Conservation (phyloP, 2,888 invertebrate genomes). For the Lumbricus terrestris region DNA sequence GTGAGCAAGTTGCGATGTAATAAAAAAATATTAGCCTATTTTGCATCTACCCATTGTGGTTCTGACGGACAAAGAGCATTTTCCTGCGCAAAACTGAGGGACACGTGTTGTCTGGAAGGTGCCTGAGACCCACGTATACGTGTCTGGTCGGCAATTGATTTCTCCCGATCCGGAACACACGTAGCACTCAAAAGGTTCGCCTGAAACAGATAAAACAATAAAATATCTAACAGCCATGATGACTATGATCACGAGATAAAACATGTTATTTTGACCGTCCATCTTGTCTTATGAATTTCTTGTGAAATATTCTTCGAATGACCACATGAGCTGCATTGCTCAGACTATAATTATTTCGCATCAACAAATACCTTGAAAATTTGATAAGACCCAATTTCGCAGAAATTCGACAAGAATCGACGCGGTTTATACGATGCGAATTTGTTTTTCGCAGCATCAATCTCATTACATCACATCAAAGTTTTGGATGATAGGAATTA, state of each 20-base stretch:
- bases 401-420: not conserved
- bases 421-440: not conserved
- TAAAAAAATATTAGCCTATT: not conserved
- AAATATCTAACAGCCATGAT: not conserved
- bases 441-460: not conserved
- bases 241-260: not conserved
- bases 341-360: too few species aligned
- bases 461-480: not conserved
- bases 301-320: too few species aligned
- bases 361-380: not conserved
- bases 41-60: not conserved
- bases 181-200: not conserved
- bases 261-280: too few species aligned
- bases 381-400: not conserved
- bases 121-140: too few species aligned
- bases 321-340: too few species aligned
- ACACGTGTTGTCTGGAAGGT: too few species aligned
- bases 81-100: not conserved
- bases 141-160: not conserved
- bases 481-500: too few species aligned
- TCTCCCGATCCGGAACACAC: not conserved
- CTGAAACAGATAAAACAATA: not conserved
- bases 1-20: too few species aligned
- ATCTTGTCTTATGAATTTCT: too few species aligned
- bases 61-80: not conserved